Evolutionary conservation across 2,888 invertebrate genomes (phyloP).

Genomic region (Drosophila setosimentum): DNA sequence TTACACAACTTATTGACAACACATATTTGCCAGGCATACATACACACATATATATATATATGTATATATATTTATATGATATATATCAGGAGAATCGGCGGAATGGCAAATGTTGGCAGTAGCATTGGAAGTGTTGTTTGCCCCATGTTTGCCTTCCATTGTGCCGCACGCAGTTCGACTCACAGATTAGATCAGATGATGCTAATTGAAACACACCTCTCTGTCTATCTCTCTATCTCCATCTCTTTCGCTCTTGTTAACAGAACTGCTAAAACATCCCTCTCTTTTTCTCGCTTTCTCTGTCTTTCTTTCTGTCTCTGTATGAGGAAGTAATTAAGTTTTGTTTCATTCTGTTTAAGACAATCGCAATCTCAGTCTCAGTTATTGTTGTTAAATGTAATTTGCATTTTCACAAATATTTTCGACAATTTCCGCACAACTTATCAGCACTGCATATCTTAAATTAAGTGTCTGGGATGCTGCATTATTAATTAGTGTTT

Average conservation of each 20-base stretch:
- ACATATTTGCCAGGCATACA: slow-evolving; percentile 53
- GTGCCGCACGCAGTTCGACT: slow-evolving; percentile 18
- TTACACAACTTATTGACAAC: slow-evolving; percentile 74
- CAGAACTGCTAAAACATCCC: slow-evolving; percentile 21
- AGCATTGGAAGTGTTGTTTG: slow-evolving; percentile 2
- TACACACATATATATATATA: neutral
- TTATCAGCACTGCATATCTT: slow-evolving; percentile 46
- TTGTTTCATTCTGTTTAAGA: slow-evolving; percentile 36
- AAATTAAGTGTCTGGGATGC: slow-evolving; percentile 21
- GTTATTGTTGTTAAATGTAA: slow-evolving; percentile 34
- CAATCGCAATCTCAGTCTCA: slow-evolving; percentile 1
- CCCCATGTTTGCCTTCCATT: slow-evolving; percentile 68
- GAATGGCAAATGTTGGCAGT: slow-evolving; percentile 20
- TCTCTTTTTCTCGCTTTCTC: neutral
- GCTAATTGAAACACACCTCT: slow-evolving; percentile 72
- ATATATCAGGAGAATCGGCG: neutral
- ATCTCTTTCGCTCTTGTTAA: neutral
- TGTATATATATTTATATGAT: neutral
- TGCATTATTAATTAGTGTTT: slow-evolving; percentile 38
- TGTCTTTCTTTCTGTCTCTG: slow-evolving; percentile 4
- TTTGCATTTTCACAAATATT: slow-evolving; percentile 49
- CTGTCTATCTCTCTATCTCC: neutral
- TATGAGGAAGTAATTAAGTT: slow-evolving; percentile 51
- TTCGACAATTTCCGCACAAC: slow-evolving; percentile 40
- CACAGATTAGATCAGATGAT: slow-evolving; percentile 41